phyloP scores from a whole-genome alignment of 2,888 invertebrate genomes.

The Philhelius pedissequus region DNA sequence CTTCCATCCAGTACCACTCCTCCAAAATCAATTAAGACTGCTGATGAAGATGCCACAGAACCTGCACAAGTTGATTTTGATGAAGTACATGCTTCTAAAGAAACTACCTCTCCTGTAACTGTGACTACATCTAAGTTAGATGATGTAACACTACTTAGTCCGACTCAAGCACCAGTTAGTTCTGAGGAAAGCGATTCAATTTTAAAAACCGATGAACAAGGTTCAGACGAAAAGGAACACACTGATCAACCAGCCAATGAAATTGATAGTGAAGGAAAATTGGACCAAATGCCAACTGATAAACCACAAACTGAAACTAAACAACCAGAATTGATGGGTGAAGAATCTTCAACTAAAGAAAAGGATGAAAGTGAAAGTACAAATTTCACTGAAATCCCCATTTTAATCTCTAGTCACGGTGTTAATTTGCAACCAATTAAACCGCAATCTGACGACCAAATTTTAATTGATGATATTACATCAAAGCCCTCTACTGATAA shows the following conservation, averaged over 20 bases:
- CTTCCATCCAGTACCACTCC: neutral
- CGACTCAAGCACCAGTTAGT: neutral
- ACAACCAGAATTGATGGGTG: slow-evolving; percentile 28
- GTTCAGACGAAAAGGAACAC: neutral
- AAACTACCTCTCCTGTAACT: neutral
- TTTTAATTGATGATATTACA: slow-evolving; percentile 20
- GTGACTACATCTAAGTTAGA: neutral
- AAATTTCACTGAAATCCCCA: neutral
- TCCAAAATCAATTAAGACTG: neutral
- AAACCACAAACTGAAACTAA: neutral
- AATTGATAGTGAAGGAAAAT: neutral
- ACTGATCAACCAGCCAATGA: slow-evolving; percentile 19
- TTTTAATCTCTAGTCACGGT: slow-evolving; percentile 19
- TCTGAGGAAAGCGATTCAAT: slow-evolving; percentile 7
- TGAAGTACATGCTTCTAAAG: neutral
- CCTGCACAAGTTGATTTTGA: neutral
- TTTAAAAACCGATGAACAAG: neutral
- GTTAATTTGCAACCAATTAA: slow-evolving; percentile 13
- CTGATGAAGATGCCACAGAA: neutral
- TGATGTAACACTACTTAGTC: neutral
- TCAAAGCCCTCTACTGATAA: slow-evolving; percentile 33
- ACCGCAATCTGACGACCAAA: slow-evolving; percentile 69
- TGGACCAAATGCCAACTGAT: neutral
- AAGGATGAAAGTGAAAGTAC: slow-evolving; percentile 50
- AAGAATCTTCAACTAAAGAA: slow-evolving; percentile 52